phyloP scores from a whole-genome alignment of 2,888 invertebrate genomes.

The Campopleginae sp. region DNA sequence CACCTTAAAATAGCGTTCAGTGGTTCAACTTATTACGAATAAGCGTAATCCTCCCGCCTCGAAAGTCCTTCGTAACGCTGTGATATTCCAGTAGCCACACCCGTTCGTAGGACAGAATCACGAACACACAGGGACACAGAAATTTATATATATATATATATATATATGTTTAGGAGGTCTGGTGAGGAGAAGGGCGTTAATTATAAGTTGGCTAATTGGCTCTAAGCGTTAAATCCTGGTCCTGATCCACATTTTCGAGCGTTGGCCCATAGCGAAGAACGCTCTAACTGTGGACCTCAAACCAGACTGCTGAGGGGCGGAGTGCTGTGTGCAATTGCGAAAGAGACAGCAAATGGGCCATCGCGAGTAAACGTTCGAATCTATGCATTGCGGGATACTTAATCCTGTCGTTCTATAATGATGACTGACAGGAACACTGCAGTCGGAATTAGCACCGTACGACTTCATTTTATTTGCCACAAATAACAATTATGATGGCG shows the following conservation, averaged over 20 bases:
- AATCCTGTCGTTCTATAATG: neutral
- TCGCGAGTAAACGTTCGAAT: neutral
- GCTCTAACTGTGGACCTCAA: constrained; percentile 38
- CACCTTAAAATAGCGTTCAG: constrained; percentile 19
- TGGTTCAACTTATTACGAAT: constrained; percentile 59
- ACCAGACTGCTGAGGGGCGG: constrained; percentile 19
- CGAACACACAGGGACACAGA: neutral
- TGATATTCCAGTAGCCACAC: constrained; percentile 26
- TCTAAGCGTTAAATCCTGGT: constrained; percentile 66
- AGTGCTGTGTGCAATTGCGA: neutral
- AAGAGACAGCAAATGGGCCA: constrained; percentile 28
- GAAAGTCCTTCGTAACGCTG: constrained; percentile 52
- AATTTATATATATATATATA: constrained; percentile 5
- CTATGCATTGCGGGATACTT: neutral
- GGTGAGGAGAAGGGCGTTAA: constrained; percentile 71
- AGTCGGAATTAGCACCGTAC: neutral
- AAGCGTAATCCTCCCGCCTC: constrained; percentile 54
- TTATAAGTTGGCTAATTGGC: constrained; percentile 81
- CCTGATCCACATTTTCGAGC: constrained; percentile 51
- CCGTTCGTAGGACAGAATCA: constrained; percentile 18
- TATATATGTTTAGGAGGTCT: constrained; percentile 29
- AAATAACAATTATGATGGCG: neutral
- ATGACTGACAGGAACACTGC: neutral
- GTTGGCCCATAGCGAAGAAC: constrained; percentile 44
- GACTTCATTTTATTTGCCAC: neutral